A percentile compares a stretch with the other conserved stretches of the same genome.
These are phyloP conservation scores for Oligia fasciuncula DNA, from an alignment of 2,888 invertebrate species.

Conservation along the genomic window DNA sequence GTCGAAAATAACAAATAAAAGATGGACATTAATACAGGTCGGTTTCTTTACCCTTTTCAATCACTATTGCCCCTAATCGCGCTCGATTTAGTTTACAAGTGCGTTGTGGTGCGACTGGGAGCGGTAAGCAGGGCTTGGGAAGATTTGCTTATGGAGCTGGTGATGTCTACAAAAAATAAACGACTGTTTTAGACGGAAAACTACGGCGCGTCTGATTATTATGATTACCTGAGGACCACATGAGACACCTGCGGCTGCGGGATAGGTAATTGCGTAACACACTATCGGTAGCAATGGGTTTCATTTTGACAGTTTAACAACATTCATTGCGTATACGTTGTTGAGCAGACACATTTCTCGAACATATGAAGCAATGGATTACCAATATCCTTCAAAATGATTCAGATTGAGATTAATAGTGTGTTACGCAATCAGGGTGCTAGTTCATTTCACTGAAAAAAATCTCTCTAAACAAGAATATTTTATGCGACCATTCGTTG, in stretches of 20 bases:
- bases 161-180: background rate
- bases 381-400: too few species aligned
- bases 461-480: background rate
- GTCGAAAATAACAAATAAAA: slow-evolving; percentile 78
- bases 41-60: slow-evolving; percentile 87
- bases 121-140: slow-evolving; percentile 50
- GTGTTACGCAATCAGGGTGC: too few species aligned
- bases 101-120: slow-evolving; percentile 52
- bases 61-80: slow-evolving; percentile 89
- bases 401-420: too few species aligned
- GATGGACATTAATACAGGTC: slow-evolving; percentile 78
- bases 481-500: background rate
- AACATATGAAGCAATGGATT: too few species aligned
- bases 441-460: background rate
- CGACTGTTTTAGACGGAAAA: background rate
- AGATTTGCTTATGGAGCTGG: too few species aligned
- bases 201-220: background rate
- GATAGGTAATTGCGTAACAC: too few species aligned
- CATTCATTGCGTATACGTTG: too few species aligned
- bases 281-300: too few species aligned
- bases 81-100: slow-evolving; percentile 83
- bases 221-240: background rate
- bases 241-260: too few species aligned
- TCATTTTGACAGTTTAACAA: too few species aligned
- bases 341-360: too few species aligned